A percentile compares a stretch with the other conserved stretches of the same genome.
Conservation (phyloP, 2,797 vertebrate species). For the Yasuhikotakia modesta region DNA sequence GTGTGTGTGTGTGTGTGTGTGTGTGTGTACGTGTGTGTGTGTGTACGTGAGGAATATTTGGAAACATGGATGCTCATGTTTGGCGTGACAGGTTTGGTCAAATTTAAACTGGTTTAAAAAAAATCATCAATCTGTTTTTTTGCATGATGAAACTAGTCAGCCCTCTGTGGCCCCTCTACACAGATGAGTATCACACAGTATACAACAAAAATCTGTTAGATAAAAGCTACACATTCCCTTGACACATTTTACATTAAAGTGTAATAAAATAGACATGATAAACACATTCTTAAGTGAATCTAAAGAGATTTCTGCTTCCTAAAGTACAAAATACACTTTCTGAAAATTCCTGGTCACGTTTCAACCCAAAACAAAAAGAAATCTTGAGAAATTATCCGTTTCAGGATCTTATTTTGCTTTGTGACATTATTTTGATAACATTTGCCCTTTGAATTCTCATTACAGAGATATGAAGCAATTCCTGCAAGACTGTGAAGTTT, state of each 20-base stretch:
- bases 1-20: no score
- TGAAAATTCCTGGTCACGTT: background rate
- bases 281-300: background rate
- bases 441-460: no score
- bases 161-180: background rate
- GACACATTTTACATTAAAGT: background rate
- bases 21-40: no score
- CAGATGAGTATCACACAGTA: background rate
- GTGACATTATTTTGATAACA: no score
- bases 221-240: background rate
- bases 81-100: background rate
- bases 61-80: background rate
- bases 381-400: background rate
- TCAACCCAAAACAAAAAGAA: background rate
- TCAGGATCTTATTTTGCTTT: no score
- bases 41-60: no score
- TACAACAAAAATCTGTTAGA: constrained; percentile 3
- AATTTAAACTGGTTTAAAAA: background rate
- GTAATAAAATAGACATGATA: background rate
- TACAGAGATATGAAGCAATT: no score
- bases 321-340: background rate
- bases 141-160: background rate
- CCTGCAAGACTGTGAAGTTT: no score
- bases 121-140: background rate
- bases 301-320: background rate